phyloP scores from a whole-genome alignment of 2,797 vertebrate genomes.

The Alosa sapidissima region DNA sequence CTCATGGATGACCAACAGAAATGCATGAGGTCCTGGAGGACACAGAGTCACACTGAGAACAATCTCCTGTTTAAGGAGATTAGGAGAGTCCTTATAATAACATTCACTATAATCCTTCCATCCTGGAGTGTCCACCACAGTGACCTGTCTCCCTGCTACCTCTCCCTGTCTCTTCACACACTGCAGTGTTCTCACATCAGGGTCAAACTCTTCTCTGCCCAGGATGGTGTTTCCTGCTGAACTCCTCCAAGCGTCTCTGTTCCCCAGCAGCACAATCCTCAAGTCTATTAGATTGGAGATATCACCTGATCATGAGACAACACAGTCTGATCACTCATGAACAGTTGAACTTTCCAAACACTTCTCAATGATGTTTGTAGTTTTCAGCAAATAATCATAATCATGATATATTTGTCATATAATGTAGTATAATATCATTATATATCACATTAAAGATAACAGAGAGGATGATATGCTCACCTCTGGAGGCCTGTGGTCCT shows the following conservation, averaged over 20 bases:
- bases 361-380: too few species aligned
- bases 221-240: conserved; percentile 11
- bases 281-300: neutral
- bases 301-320: neutral
- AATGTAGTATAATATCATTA: too few species aligned
- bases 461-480: too few species aligned
- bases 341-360: too few species aligned
- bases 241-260: neutral
- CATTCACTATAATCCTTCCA: neutral
- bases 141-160: neutral
- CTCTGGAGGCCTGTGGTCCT: too few species aligned
- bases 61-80: neutral
- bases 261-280: conserved; percentile 6
- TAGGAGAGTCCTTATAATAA: neutral
- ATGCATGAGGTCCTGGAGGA: conserved; percentile 10
- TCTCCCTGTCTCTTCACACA: conserved; percentile 11
- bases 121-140: conserved; percentile 7
- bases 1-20: neutral
- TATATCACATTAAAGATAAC: too few species aligned
- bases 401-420: too few species aligned
- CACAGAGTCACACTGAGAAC: neutral
- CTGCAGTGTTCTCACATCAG: conserved; percentile 11
- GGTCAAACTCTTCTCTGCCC: conserved; percentile 6
- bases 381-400: too few species aligned
- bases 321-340: neutral